phyloP scores from a whole-genome alignment of 2,113 vertebrate species.

The Pomatostomus ruficeps region DNA sequence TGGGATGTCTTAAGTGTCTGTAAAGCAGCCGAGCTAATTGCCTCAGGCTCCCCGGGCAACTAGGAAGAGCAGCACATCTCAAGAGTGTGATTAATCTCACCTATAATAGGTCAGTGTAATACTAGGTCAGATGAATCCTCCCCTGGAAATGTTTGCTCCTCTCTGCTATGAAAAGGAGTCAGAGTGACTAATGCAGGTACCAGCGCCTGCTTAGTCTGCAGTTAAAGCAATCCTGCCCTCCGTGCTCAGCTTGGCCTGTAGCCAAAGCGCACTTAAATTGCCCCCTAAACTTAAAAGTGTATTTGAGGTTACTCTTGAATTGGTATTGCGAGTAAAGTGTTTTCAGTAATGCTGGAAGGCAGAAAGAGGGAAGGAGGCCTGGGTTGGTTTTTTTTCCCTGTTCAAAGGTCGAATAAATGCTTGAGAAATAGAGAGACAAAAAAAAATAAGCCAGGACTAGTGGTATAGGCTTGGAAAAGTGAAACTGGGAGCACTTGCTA shows the following conservation, averaged over 20 bases:
- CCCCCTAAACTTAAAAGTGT: background rate
- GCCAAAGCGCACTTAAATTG: background rate
- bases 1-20: background rate
- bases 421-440: background rate
- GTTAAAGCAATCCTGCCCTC: background rate
- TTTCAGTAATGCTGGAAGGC: background rate
- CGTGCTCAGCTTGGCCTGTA: background rate
- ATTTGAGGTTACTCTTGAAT: background rate
- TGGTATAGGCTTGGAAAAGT: background rate
- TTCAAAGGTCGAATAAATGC: background rate
- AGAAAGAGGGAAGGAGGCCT: background rate
- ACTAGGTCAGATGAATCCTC: conserved; percentile 13
- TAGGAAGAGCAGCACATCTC: background rate
- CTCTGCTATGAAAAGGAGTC: background rate
- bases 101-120: background rate
- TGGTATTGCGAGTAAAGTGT: background rate
- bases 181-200: background rate
- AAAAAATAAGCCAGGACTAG: background rate
- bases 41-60: background rate
- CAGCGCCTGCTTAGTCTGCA: background rate
- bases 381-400: background rate
- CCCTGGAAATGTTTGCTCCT: background rate
- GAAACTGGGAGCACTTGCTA: background rate
- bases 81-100: background rate
- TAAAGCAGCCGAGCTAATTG: background rate